Percentiles rank a stretch among this genome's conserved stretches.
Conservation (phyloP, 2,113 vertebrate species). For the Passer domesticus region DNA sequence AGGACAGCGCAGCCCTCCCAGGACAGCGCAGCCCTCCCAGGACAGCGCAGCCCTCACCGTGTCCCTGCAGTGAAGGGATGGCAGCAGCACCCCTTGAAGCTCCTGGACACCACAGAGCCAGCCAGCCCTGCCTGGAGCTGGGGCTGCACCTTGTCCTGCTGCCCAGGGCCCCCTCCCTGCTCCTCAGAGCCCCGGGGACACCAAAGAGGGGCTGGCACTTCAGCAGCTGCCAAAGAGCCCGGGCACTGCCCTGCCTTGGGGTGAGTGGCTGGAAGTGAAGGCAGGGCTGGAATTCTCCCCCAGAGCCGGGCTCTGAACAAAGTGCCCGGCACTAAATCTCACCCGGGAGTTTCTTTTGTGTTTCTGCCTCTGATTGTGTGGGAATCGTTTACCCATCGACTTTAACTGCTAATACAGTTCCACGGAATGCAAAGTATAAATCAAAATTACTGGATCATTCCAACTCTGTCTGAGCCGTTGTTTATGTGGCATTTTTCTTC, state of each 20-base stretch:
- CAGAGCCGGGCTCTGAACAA: constrained; percentile 5
- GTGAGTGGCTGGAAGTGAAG: constrained; percentile 40
- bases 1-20: background rate
- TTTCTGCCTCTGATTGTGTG: constrained; percentile 58
- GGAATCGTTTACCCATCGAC: constrained; percentile 70
- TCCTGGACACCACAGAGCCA: background rate
- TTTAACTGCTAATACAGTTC: constrained; percentile 74
- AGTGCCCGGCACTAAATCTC: constrained; percentile 21
- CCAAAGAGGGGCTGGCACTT: background rate
- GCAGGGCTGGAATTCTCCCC: constrained; percentile 38
- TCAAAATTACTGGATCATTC: constrained; percentile 79
- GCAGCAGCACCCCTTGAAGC: background rate
- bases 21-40: background rate
- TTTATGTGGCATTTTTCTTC: constrained; percentile 71
- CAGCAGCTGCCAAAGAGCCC: constrained; percentile 22
- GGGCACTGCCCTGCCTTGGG: background rate
- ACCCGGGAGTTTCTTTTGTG: constrained; percentile 48
- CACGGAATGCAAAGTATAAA: constrained; percentile 75
- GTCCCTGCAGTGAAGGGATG: background rate
- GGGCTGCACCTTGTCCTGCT: background rate
- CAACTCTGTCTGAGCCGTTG: constrained; percentile 66
- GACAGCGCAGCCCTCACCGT: background rate
- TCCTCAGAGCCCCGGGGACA: background rate
- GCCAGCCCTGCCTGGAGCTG: no score
- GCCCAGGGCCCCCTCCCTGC: background rate